phyloP scores from a whole-genome alignment of 2,888 invertebrate genomes.

The Petrolisthes manimaculis region DNA sequence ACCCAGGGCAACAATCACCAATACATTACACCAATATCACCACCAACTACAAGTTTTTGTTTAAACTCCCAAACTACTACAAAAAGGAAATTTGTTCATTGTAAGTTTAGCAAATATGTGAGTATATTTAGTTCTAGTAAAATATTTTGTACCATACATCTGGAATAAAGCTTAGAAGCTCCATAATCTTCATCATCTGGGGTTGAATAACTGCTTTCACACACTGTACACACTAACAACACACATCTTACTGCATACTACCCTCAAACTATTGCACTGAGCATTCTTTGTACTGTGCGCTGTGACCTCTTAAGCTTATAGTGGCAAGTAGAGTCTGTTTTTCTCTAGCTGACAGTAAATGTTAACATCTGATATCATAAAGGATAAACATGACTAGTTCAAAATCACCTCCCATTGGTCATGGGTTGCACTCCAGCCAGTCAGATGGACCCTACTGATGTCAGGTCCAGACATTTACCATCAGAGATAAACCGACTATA shows the following conservation, averaged over 20 bases:
- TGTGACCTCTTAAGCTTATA: constrained; percentile 27
- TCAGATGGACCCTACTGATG: too few species aligned
- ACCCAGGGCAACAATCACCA: not conserved
- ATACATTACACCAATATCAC: not conserved
- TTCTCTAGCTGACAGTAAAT: not conserved
- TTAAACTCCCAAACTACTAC: not conserved
- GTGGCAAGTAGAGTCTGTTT: constrained; percentile 14
- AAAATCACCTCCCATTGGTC: too few species aligned
- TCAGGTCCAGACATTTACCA: too few species aligned
- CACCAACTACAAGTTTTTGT: not conserved
- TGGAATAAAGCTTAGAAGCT: constrained; percentile 1
- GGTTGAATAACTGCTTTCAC: constrained; percentile 10
- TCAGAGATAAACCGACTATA: not conserved
- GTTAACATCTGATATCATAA: not conserved
- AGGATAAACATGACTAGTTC: not conserved
- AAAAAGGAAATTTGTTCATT: not conserved
- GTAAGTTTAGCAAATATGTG: too few species aligned
- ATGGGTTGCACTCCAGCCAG: too few species aligned
- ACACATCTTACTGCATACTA: constrained; percentile 27
- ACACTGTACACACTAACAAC: constrained; percentile 12
- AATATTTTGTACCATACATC: constrained; percentile 10
- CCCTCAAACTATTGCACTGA: constrained; percentile 48
- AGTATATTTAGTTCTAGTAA: not conserved
- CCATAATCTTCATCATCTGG: not conserved
- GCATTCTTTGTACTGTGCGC: constrained; percentile 50